Percentiles rank a stretch among this genome's conserved stretches.
phyloP scores from a whole-genome alignment of 2,797 vertebrate genomes.

The Antrozous pallidus region DNA sequence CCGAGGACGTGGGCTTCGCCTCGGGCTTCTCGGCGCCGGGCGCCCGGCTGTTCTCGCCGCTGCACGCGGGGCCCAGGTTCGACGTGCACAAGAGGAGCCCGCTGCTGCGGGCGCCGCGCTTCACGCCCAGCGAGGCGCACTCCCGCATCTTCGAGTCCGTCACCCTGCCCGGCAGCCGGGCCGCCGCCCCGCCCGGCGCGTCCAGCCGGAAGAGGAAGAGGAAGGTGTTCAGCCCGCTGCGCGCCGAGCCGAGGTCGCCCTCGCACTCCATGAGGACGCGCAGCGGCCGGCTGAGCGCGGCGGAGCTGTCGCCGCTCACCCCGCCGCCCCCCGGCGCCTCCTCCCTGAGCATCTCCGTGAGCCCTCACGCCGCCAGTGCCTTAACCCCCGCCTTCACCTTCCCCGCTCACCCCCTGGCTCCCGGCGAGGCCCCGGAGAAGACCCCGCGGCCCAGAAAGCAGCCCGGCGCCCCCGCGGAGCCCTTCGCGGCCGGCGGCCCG shows the following conservation, averaged over 20 bases:
- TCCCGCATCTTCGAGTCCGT: constrained; percentile 98
- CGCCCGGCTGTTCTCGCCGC: constrained; percentile 90
- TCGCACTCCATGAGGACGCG: constrained; percentile 98
- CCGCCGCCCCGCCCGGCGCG: constrained; percentile 85
- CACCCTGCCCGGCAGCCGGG: constrained; percentile 86
- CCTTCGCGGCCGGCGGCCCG: constrained; percentile 87
- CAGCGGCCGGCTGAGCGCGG: constrained; percentile 87
- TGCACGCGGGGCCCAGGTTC: constrained; percentile 90
- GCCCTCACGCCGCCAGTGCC: constrained; percentile 95
- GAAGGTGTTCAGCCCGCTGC: constrained; percentile 84
- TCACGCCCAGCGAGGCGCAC: constrained; percentile 97
- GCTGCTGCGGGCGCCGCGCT: constrained; percentile 93
- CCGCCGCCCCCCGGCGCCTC: constrained; percentile 87
- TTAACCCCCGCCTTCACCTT: constrained; percentile 94
- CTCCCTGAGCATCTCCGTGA: constrained; percentile 91
- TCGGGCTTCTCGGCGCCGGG: constrained; percentile 87
- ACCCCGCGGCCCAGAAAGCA: constrained; percentile 84
- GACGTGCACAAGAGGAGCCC: constrained; percentile 93
- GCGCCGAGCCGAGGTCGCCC: constrained; percentile 91
- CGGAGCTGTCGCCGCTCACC: constrained; percentile 88
- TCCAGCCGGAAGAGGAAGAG: constrained; percentile 87
- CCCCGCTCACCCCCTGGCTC: constrained; percentile 87
- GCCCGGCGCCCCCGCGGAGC: constrained; percentile 82
- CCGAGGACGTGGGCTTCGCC: constrained; percentile 94
- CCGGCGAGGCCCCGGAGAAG: constrained; percentile 88